These are phyloP conservation scores for Hydrotaea diabolus DNA, from an alignment of 2,888 invertebrate species.

Conservation along the genomic window DNA sequence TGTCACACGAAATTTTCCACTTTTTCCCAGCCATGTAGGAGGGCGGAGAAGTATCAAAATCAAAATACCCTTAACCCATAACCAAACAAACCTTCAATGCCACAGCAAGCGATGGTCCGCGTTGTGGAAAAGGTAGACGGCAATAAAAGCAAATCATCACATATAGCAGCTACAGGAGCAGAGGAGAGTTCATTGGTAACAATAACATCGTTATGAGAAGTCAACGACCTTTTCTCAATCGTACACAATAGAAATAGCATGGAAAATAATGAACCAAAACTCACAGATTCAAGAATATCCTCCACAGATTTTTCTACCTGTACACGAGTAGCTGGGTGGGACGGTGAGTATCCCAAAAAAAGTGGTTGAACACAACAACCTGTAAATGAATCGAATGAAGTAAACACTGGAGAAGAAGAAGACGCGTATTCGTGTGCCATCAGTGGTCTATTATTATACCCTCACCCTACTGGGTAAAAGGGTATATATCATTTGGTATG, in stretches of 20 bases:
- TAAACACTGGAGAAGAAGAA: neutral
- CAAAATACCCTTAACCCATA: neutral
- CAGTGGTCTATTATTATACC: slow-evolving; percentile 9
- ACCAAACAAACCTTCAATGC: slow-evolving; percentile 2
- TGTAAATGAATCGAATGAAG: neutral
- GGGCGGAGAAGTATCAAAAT: neutral
- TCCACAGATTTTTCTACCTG: neutral
- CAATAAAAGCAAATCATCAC: slow-evolving; percentile 17
- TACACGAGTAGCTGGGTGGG: neutral
- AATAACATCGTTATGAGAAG: slow-evolving; percentile 66
- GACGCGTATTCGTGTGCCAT: neutral
- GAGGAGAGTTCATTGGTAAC: slow-evolving; percentile 45
- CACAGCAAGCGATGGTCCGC: neutral
- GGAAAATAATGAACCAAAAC: slow-evolving; percentile 45
- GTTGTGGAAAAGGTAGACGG: neutral
- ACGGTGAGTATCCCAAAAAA: neutral
- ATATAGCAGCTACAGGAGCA: slow-evolving; percentile 16
- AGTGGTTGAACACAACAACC: neutral
- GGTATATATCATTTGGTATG: too few relatives aligned
- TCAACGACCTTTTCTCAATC: slow-evolving; percentile 63
- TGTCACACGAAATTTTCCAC: slow-evolving; percentile 28
- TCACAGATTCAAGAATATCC: neutral
- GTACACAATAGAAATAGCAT: slow-evolving; percentile 26
- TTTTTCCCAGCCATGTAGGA: neutral
- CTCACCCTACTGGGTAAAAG: too few relatives aligned